Percentiles rank a stretch among this genome's conserved stretches.
These are phyloP conservation scores for Sarcoramphus papa DNA, from an alignment of 2,797 vertebrate genomes.

Conservation along the genomic window DNA sequence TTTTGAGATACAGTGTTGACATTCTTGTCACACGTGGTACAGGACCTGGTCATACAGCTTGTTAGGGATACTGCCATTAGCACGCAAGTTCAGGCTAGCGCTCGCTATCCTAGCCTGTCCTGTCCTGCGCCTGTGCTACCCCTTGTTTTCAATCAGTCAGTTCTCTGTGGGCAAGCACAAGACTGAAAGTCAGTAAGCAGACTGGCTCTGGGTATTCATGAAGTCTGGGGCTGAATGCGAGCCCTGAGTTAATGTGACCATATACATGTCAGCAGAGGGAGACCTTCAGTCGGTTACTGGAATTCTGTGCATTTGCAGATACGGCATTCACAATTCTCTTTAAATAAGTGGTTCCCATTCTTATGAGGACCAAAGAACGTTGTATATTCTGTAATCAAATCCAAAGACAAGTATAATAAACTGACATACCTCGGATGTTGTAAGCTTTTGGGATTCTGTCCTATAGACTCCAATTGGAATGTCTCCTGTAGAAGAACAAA, in stretches of 20 bases:
- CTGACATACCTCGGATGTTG: constrained; percentile 76
- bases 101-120: not conserved
- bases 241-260: not conserved
- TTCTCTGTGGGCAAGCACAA: not conserved
- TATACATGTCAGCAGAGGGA: not conserved
- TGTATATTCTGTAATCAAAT: not conserved
- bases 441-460: constrained; percentile 79
- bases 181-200: not conserved
- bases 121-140: not conserved
- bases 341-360: not conserved
- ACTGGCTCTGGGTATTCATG: not conserved
- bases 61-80: too few relatives aligned
- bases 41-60: not conserved
- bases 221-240: not conserved
- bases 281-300: not conserved
- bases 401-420: not conserved
- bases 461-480: constrained; percentile 86
- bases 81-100: not conserved
- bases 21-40: not conserved
- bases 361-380: not conserved
- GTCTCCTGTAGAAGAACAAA: constrained; percentile 82
- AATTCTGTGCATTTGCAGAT: not conserved
- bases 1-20: not conserved
- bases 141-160: not conserved
- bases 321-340: not conserved